These are phyloP conservation scores for Mus spicilegus DNA, from an alignment of 2,113 vertebrate genomes.

Conservation along the genomic window DNA sequence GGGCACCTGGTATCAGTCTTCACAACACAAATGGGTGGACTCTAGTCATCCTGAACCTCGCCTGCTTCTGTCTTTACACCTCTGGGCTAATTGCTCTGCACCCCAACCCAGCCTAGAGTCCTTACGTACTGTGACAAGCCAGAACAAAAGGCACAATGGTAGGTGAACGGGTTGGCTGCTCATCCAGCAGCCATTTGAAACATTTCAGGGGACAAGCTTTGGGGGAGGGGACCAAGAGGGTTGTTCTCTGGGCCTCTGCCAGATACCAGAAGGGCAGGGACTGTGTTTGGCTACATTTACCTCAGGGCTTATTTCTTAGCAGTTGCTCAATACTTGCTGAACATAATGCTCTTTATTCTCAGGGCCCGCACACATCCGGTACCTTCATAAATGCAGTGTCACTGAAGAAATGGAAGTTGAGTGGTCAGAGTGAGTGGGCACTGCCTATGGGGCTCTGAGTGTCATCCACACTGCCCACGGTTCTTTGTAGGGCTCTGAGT, in stretches of 20 bases:
- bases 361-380: conserved; percentile 56
- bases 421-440: neutral
- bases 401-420: conserved; percentile 52
- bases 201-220: neutral
- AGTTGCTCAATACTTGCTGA: conserved; percentile 59
- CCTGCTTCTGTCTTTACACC: neutral
- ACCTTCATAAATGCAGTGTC: conserved; percentile 53
- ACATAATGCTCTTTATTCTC: conserved; percentile 76
- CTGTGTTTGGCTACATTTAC: neutral
- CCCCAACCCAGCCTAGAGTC: neutral
- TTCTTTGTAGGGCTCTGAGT: neutral
- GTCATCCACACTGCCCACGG: neutral
- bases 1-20: neutral
- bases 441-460: neutral
- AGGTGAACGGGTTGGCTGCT: neutral
- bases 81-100: neutral
- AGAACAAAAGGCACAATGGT: conserved; percentile 1
- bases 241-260: neutral
- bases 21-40: neutral
- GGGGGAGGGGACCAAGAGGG: neutral
- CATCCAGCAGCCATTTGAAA: neutral
- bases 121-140: neutral
- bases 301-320: conserved; percentile 13
- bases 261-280: neutral
- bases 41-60: neutral